Evolutionary conservation across 2,797 vertebrate species (phyloP).

Genomic region (Nannoperca australis): DNA sequence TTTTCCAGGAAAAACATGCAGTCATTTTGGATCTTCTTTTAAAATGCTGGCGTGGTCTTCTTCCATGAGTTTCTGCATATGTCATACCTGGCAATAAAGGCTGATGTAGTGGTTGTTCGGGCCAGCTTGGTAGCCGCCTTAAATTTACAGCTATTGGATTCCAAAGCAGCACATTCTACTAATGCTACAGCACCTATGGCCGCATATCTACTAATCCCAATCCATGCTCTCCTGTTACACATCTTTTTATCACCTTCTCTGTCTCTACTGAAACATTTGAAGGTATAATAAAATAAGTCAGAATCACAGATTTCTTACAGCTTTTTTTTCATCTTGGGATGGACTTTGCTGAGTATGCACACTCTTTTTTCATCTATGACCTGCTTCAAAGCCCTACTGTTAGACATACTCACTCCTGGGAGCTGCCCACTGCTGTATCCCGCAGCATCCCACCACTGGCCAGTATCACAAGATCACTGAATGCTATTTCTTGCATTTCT

Average conservation of each 20-base stretch:
- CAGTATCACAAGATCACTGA: background rate
- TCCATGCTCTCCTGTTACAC: slow-evolving; percentile 22
- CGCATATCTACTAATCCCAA: slow-evolving; percentile 40
- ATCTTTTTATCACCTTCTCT: slow-evolving; percentile 23
- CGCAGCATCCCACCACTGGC: slow-evolving; percentile 21
- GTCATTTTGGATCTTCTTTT: slow-evolving; percentile 64
- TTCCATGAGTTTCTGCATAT: slow-evolving; percentile 49
- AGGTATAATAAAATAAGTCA: slow-evolving; percentile 32
- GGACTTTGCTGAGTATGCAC: slow-evolving; percentile 54
- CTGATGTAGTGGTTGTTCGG: slow-evolving; percentile 29
- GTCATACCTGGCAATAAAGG: slow-evolving; percentile 59
- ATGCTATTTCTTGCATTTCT: slow-evolving; percentile 24
- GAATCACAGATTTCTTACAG: background rate
- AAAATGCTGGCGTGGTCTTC: slow-evolving; percentile 53
- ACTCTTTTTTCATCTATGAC: slow-evolving; percentile 33
- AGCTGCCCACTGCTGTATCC: slow-evolving; percentile 29
- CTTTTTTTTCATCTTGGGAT: slow-evolving; percentile 11
- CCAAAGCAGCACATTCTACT: slow-evolving; percentile 33
- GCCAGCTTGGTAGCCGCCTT: slow-evolving; percentile 45
- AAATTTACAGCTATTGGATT: slow-evolving; percentile 43
- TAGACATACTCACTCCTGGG: slow-evolving; percentile 33
- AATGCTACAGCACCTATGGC: slow-evolving; percentile 27
- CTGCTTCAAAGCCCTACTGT: slow-evolving; percentile 3
- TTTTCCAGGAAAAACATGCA: slow-evolving; percentile 76
- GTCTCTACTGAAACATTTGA: slow-evolving; percentile 35